Evolutionary conservation across 2,888 invertebrate genomes (phyloP).

Genomic region (Margaritifera margaritifera): DNA sequence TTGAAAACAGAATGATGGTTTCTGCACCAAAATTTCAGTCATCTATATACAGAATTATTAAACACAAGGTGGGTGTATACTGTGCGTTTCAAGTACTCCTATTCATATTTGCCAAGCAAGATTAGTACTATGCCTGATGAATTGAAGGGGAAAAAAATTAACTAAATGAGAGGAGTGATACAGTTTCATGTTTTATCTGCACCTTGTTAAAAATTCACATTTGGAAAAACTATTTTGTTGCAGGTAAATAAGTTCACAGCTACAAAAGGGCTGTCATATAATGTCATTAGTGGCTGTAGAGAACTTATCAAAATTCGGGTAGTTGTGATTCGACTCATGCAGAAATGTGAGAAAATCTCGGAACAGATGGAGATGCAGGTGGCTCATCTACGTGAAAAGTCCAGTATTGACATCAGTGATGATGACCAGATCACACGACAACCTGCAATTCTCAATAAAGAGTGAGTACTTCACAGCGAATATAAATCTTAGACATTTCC

Average conservation of each 20-base stretch:
- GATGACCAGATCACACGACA: constrained; percentile 79
- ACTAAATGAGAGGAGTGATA: not conserved
- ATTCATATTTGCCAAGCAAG: not conserved
- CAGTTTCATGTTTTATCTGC: not conserved
- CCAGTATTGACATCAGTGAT: constrained; percentile 73
- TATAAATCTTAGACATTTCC: too few relatives aligned
- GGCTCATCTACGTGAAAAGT: constrained; percentile 75
- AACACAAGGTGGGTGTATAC: too few relatives aligned
- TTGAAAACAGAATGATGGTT: too few relatives aligned
- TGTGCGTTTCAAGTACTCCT: too few relatives aligned
- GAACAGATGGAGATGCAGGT: constrained; percentile 86
- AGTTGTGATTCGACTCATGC: constrained; percentile 86
- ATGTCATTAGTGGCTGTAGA: constrained; percentile 87
- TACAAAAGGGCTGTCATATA: constrained; percentile 81
- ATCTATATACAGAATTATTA: too few relatives aligned
- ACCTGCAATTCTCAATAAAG: constrained; percentile 80
- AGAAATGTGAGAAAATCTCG: constrained; percentile 88
- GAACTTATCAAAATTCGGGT: constrained; percentile 78
- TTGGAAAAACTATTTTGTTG: constrained; percentile 15
- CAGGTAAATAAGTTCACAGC: constrained; percentile 77
- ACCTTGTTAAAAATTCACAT: too few relatives aligned
- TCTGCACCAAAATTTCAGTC: too few relatives aligned
- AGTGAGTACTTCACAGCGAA: constrained; percentile 73
- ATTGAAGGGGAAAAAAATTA: not conserved
- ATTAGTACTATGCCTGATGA: too few relatives aligned